Evolutionary conservation across 2,797 vertebrate species (phyloP).

Genomic region (Hybognathus amarus): DNA sequence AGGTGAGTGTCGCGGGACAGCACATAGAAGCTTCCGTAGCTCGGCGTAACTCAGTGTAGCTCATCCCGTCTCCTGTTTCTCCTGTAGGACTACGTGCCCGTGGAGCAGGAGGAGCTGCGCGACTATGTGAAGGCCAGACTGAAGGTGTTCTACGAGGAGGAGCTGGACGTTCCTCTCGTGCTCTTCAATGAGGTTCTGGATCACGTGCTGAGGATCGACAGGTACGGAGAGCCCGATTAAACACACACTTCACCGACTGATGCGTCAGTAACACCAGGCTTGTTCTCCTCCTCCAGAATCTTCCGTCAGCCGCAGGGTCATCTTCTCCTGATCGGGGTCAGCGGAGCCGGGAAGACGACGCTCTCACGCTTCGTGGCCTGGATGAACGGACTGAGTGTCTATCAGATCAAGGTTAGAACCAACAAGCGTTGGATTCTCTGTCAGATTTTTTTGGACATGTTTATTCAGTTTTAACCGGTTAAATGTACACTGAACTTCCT

Average conservation of each 20-base stretch:
- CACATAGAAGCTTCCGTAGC: not conserved
- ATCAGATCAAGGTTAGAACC: slow-evolving; percentile 93
- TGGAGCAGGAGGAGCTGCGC: slow-evolving; percentile 96
- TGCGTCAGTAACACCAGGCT: not conserved
- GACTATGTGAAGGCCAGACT: slow-evolving; percentile 98
- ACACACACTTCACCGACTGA: not conserved
- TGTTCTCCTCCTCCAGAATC: slow-evolving; percentile 80
- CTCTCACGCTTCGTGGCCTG: slow-evolving; percentile 97
- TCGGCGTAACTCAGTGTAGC: not conserved
- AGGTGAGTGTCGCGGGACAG: slow-evolving; percentile 74
- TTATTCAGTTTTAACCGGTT: not conserved
- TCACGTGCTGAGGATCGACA: slow-evolving; percentile 95
- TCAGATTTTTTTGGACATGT: not conserved
- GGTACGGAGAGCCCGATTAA: slow-evolving; percentile 72
- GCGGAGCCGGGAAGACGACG: slow-evolving; percentile 97
- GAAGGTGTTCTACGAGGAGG: slow-evolving; percentile 99
- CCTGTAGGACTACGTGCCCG: slow-evolving; percentile 94
- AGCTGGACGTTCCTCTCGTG: slow-evolving; percentile 95
- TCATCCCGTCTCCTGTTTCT: not conserved
- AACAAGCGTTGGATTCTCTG: not conserved
- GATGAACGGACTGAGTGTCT: slow-evolving; percentile 99
- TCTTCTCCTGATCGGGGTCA: slow-evolving; percentile 96
- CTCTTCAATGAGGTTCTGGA: slow-evolving; percentile 98
- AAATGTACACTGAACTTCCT: not conserved
- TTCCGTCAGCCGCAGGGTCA: slow-evolving; percentile 99